Percentiles rank a stretch among this genome's conserved stretches.
Conservation (phyloP, 2,113 vertebrate genomes). For the Trichechus manatus region DNA sequence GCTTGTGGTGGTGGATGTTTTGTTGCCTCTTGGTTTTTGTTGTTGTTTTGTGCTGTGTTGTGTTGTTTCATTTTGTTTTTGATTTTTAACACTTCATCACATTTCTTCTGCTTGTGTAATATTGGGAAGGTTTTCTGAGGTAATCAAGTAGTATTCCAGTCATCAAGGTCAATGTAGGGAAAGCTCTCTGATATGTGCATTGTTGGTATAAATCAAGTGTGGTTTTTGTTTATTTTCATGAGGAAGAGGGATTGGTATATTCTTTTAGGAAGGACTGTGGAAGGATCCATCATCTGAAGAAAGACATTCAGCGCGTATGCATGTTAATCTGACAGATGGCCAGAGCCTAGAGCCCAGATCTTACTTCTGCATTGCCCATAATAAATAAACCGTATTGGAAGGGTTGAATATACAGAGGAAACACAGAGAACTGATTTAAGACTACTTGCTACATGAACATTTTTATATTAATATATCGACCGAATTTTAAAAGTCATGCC, state of each 20-base stretch:
- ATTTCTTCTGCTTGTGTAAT: not conserved
- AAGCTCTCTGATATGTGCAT: not conserved
- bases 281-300: constrained; percentile 45
- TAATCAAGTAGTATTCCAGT: not conserved
- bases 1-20: not conserved
- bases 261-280: constrained; percentile 33
- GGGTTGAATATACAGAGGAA: constrained; percentile 48
- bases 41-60: not conserved
- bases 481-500: constrained; percentile 77
- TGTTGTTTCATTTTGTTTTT: not conserved
- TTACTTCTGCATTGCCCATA: constrained; percentile 36
- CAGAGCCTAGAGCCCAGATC: constrained; percentile 47
- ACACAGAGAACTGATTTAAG: constrained; percentile 73
- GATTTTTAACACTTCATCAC: not conserved
- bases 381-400: constrained; percentile 75
- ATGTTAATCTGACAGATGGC: constrained; percentile 62
- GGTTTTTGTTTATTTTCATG: not conserved
- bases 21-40: not conserved
- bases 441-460: constrained; percentile 62
- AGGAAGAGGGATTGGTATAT: not conserved
- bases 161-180: not conserved
- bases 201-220: not conserved
- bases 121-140: not conserved
- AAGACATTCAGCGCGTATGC: constrained; percentile 19
- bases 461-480: constrained; percentile 68